Percentiles rank a stretch among this genome's conserved stretches.
These are phyloP conservation scores for Limenitis camilla DNA, from an alignment of 2,888 invertebrate genomes.

Conservation along the genomic window DNA sequence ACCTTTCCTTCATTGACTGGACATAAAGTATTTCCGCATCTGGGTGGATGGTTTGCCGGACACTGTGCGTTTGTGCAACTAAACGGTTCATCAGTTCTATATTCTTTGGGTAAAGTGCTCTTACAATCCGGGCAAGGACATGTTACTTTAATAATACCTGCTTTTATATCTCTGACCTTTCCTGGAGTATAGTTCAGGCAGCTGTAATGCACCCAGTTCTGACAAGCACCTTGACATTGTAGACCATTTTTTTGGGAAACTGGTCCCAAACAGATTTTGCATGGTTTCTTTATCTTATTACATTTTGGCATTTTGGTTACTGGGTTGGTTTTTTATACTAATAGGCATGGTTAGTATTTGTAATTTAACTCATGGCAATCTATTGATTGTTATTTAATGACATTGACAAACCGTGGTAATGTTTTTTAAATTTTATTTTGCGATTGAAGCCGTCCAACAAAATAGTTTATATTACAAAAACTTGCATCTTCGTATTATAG, in stretches of 20 bases:
- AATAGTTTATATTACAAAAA: too few relatives aligned
- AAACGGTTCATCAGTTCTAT: slow-evolving; percentile 37
- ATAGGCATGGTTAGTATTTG: slow-evolving; percentile 15
- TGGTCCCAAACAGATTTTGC: slow-evolving; percentile 48
- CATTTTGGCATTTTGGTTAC: slow-evolving; percentile 25
- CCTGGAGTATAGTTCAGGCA: slow-evolving; percentile 60
- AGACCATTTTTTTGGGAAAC: slow-evolving; percentile 49
- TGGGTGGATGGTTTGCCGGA: slow-evolving; percentile 45
- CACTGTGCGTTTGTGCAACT: slow-evolving; percentile 44
- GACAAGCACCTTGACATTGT: slow-evolving; percentile 55
- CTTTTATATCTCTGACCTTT: slow-evolving; percentile 52
- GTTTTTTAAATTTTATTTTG: neutral
- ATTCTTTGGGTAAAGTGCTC: slow-evolving; percentile 40
- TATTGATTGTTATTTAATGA: too few relatives aligned
- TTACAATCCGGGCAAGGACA: slow-evolving; percentile 65
- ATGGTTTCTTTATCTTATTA: slow-evolving; percentile 47
- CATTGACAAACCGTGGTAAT: too few relatives aligned
- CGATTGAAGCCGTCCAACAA: too few relatives aligned
- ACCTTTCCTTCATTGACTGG: slow-evolving; percentile 27
- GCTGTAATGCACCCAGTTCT: slow-evolving; percentile 52
- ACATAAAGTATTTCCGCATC: slow-evolving; percentile 31
- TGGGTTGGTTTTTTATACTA: neutral
- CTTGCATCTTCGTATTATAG: too few relatives aligned
- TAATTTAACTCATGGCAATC: slow-evolving; percentile 9
- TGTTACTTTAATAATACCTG: slow-evolving; percentile 46